Conservation (phyloP, 2,888 invertebrate species). For the Torymus auratus region DNA sequence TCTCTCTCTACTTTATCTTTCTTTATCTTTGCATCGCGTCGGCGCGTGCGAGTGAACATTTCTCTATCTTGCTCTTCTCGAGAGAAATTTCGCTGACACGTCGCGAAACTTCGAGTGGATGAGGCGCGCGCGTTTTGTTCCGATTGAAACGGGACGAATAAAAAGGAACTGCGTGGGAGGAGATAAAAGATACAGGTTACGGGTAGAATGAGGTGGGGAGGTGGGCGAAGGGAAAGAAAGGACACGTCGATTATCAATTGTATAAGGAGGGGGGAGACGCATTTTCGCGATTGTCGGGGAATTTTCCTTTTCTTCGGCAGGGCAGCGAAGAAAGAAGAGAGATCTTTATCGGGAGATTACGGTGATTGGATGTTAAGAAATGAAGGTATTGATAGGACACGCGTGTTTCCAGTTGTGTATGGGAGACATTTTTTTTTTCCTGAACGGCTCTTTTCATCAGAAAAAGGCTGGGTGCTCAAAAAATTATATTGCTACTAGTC, state of each 20-base stretch:
- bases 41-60: neutral
- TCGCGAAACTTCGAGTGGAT: constrained; percentile 52
- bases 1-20: neutral
- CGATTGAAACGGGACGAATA: constrained; percentile 53
- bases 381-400: neutral
- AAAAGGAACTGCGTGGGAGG: constrained; percentile 5
- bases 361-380: too few relatives aligned
- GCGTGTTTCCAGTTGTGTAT: neutral
- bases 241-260: too few relatives aligned
- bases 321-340: too few relatives aligned
- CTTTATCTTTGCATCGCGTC: constrained; percentile 42
- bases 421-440: too few relatives aligned
- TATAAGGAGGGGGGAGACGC: too few relatives aligned
- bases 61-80: constrained; percentile 22
- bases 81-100: constrained; percentile 55
- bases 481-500: too few relatives aligned
- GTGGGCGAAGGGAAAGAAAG: neutral
- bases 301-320: too few relatives aligned
- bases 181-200: constrained; percentile 49
- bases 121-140: constrained; percentile 44
- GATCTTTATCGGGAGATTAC: too few relatives aligned
- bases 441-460: too few relatives aligned
- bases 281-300: too few relatives aligned
- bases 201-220: neutral
- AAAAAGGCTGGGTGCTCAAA: too few relatives aligned